These are phyloP conservation scores for Neodiprion pinetum DNA, from an alignment of 1,140 invertebrate species.

Conservation along the genomic window DNA sequence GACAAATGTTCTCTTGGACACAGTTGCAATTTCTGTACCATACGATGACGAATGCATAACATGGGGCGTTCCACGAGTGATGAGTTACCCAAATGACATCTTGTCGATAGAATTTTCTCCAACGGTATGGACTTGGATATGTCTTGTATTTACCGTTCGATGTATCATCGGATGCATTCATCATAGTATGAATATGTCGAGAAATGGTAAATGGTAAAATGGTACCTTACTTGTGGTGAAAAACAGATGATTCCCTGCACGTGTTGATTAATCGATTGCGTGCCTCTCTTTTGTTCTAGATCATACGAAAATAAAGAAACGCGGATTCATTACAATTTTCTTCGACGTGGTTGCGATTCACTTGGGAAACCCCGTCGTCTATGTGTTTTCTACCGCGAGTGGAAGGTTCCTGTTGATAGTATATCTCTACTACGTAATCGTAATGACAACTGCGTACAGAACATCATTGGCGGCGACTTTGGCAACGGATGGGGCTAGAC, in stretches of 20 bases:
- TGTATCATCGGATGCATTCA: neutral
- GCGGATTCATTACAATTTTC: neutral
- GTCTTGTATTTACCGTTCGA: neutral
- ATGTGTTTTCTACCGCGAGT: neutral
- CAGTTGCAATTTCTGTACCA: neutral
- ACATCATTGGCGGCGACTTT: neutral
- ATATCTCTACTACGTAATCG: neutral
- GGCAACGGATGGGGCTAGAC: neutral
- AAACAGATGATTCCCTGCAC: neutral
- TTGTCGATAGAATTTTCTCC: neutral
- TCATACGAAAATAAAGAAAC: neutral
- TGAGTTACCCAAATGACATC: neutral
- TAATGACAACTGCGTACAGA: constrained; percentile 7
- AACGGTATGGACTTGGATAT: neutral
- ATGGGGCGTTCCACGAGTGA: neutral
- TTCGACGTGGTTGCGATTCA: neutral
- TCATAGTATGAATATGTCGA: neutral
- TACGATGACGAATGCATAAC: neutral
- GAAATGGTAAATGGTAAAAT: neutral
- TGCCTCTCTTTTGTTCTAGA: neutral
- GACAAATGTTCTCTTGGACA: neutral
- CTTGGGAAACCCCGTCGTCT: neutral
- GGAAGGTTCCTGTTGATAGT: neutral
- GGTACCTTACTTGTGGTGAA: neutral
- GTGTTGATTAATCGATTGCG: no score